phyloP scores from a whole-genome alignment of 2,888 invertebrate genomes.

The Cremastinae sp. region DNA sequence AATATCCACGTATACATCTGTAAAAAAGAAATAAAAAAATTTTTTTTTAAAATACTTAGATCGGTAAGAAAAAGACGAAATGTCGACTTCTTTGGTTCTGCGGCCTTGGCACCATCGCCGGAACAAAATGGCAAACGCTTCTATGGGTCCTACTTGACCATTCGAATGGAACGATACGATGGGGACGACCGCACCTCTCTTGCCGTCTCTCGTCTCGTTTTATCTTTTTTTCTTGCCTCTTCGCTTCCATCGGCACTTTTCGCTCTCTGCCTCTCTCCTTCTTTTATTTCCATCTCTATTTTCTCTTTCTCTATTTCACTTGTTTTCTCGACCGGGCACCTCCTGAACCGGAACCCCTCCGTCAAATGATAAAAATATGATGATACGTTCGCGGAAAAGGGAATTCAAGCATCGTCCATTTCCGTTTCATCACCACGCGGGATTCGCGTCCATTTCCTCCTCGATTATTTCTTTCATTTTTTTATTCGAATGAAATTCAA shows the following conservation, averaged over 20 bases:
- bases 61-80: conserved; percentile 17
- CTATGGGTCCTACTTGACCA: conserved; percentile 48
- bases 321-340: conserved; percentile 32
- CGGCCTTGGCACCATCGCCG: conserved; percentile 56
- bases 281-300: too few relatives aligned
- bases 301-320: background rate
- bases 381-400: conserved; percentile 15
- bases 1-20: background rate
- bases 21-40: conserved; percentile 1
- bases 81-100: conserved; percentile 33
- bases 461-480: background rate
- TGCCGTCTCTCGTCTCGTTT: too few relatives aligned
- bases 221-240: too few relatives aligned
- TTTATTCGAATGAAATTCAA: background rate
- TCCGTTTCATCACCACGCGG: conserved; percentile 34
- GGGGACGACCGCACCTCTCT: conserved; percentile 6
- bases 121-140: conserved; percentile 48
- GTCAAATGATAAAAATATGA: conserved; percentile 34
- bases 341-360: conserved; percentile 49
- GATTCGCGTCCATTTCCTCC: background rate
- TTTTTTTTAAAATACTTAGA: too few relatives aligned
- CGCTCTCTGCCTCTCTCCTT: too few relatives aligned
- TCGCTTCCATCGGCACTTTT: background rate
- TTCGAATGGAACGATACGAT: conserved; percentile 52
- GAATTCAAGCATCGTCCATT: conserved; percentile 33